Evolutionary conservation across 2,888 invertebrate genomes (phyloP).

Genomic region (Chesias legatella): DNA sequence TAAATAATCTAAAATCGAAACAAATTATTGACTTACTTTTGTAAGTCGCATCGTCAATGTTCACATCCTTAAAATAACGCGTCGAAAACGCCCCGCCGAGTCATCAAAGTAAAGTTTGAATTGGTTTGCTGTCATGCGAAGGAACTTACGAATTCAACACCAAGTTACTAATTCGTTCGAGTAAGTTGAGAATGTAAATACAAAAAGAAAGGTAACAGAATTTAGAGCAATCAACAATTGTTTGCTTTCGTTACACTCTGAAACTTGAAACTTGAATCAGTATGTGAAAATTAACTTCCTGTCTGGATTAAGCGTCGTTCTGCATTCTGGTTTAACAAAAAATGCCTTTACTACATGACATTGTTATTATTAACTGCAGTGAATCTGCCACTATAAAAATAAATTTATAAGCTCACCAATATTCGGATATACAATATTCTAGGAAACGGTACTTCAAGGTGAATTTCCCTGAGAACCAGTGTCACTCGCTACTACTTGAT

Average conservation of each 20-base stretch:
- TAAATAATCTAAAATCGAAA: neutral
- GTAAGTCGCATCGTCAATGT: slow-evolving; percentile 5
- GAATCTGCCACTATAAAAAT: too few species aligned
- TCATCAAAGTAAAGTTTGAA: slow-evolving; percentile 6
- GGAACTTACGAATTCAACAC: slow-evolving; percentile 9
- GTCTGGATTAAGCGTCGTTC: too few species aligned
- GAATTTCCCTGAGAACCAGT: slow-evolving; percentile 89
- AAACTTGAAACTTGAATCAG: too few species aligned
- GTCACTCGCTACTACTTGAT: slow-evolving; percentile 89
- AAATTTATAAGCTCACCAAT: too few species aligned
- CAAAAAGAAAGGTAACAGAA: neutral
- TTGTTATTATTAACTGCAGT: too few species aligned
- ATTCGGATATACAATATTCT: too few species aligned
- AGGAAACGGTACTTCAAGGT: slow-evolving; percentile 86
- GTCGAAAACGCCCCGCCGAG: too few species aligned
- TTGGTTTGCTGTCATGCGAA: slow-evolving; percentile 24
- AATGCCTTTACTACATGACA: too few species aligned
- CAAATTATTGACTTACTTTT: neutral
- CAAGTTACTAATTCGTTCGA: slow-evolving; percentile 6
- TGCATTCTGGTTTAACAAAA: too few species aligned
- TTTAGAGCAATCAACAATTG: neutral
- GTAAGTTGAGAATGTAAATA: neutral
- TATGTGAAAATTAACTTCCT: too few species aligned
- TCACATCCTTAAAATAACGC: too few species aligned
- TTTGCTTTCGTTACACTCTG: too few species aligned